Percentiles rank a stretch among this genome's conserved stretches.
Evolutionary conservation across 2,888 invertebrate genomes (phyloP).

Genomic region (Rotaria magnacalcarata): DNA sequence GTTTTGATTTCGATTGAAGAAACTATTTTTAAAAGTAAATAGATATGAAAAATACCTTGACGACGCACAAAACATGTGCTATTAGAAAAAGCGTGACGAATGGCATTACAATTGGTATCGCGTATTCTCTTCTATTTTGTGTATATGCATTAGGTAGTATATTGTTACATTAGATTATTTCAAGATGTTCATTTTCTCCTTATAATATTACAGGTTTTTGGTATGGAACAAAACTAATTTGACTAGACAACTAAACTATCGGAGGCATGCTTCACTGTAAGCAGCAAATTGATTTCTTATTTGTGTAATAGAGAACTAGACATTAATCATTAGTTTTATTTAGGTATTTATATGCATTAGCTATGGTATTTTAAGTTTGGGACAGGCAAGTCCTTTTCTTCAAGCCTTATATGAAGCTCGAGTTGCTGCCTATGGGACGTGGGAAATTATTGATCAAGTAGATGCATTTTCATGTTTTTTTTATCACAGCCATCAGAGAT

Average conservation of each 20-base stretch:
- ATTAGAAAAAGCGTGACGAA: slow-evolving; percentile 31
- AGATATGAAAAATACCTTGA: slow-evolving; percentile 39
- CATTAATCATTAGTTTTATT: background rate
- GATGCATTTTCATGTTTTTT: slow-evolving; percentile 28
- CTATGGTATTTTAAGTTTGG: slow-evolving; percentile 64
- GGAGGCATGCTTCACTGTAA: no score
- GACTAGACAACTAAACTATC: no score
- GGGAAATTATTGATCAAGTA: slow-evolving; percentile 67
- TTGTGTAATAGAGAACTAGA: no score
- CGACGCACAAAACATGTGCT: slow-evolving; percentile 33
- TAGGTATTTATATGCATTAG: slow-evolving; percentile 60
- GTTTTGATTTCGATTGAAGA: background rate
- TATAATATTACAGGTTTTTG: no score
- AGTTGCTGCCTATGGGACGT: slow-evolving; percentile 66
- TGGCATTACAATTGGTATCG: slow-evolving; percentile 38
- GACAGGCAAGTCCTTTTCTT: slow-evolving; percentile 75
- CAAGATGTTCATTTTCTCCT: no score
- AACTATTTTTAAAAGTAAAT: no score
- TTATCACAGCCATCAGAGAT: slow-evolving; percentile 9
- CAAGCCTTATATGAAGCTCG: slow-evolving; percentile 72
- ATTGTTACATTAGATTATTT: background rate
- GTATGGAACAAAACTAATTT: no score
- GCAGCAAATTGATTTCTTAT: no score
- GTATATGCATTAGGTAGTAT: background rate
- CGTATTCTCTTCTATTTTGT: slow-evolving; percentile 14